Conservation (phyloP, 1,140 invertebrate genomes). For the Littorina saxatilis region DNA sequence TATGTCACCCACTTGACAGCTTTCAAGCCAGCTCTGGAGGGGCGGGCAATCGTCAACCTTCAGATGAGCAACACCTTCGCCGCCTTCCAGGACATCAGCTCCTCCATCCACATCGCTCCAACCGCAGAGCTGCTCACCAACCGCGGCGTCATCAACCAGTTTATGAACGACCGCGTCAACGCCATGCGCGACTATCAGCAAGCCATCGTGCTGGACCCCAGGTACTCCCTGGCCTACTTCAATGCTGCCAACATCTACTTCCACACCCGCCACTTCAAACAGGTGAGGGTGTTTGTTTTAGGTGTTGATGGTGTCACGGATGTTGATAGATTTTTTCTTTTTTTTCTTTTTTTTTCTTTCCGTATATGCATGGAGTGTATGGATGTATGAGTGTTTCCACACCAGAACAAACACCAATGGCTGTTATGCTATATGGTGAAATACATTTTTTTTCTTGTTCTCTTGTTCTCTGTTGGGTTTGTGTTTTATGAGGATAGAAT, state of each 20-base stretch:
- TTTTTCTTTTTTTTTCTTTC: neutral
- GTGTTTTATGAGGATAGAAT: too few relatives aligned
- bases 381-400: neutral
- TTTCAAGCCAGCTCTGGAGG: constrained; percentile 73
- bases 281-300: too few relatives aligned
- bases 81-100: constrained; percentile 73
- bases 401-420: too few relatives aligned
- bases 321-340: neutral
- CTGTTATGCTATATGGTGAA: too few relatives aligned
- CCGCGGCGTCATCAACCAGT: constrained; percentile 75
- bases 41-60: constrained; percentile 73
- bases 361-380: too few relatives aligned
- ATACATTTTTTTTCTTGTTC: too few relatives aligned
- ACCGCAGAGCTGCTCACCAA: constrained; percentile 74
- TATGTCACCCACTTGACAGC: too few relatives aligned
- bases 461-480: too few relatives aligned
- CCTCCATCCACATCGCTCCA: constrained; percentile 66
- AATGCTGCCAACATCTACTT: constrained; percentile 75
- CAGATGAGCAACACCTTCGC: constrained; percentile 75
- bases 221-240: constrained; percentile 73
- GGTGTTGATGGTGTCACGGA: too few relatives aligned
- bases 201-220: constrained; percentile 70
- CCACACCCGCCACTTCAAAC: constrained; percentile 72
- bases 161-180: constrained; percentile 73
- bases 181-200: constrained; percentile 75